Evolutionary conservation across 1,140 invertebrate genomes (phyloP).

Genomic region (Orussus abietinus): DNA sequence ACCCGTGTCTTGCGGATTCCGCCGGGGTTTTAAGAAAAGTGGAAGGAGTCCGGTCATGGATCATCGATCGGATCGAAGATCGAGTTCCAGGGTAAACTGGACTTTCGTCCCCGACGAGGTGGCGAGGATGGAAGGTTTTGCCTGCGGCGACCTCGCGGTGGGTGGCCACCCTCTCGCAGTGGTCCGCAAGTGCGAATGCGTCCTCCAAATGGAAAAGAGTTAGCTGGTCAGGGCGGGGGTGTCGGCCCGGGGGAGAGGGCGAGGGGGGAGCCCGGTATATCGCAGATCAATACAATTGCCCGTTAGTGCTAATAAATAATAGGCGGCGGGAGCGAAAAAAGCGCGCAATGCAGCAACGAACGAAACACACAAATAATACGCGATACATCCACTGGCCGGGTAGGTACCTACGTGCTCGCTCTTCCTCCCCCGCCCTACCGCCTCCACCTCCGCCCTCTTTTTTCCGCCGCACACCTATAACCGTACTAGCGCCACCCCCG

Average conservation of each 20-base stretch:
- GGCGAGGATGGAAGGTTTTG: too few relatives aligned
- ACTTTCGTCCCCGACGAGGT: too few relatives aligned
- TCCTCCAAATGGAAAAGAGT: slow-evolving; percentile 54
- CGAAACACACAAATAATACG: slow-evolving; percentile 55
- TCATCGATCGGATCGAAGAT: too few relatives aligned
- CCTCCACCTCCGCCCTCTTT: slow-evolving; percentile 40
- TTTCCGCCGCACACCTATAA: slow-evolving; percentile 47
- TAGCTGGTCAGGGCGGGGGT: slow-evolving; percentile 46
- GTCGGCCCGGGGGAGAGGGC: slow-evolving; percentile 22
- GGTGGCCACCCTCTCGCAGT: slow-evolving; percentile 21
- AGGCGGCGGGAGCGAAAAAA: slow-evolving; percentile 55
- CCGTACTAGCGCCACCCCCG: slow-evolving; percentile 47
- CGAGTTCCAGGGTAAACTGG: too few relatives aligned
- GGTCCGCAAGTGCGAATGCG: slow-evolving; percentile 48
- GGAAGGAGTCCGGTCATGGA: too few relatives aligned
- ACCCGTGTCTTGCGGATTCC: too few relatives aligned
- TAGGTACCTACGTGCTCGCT: slow-evolving; percentile 36
- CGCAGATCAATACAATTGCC: slow-evolving; percentile 57
- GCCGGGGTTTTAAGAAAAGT: too few relatives aligned
- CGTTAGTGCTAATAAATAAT: slow-evolving; percentile 57
- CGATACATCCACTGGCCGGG: slow-evolving; percentile 50
- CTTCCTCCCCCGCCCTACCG: slow-evolving; percentile 19
- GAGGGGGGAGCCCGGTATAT: slow-evolving; percentile 47
- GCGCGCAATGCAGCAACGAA: slow-evolving; percentile 53
- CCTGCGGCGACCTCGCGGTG: too few relatives aligned